Evolutionary conservation across 53 echinoderm and acorn worm species (phyloP).

Genomic region (Paracentrotus lividus): DNA sequence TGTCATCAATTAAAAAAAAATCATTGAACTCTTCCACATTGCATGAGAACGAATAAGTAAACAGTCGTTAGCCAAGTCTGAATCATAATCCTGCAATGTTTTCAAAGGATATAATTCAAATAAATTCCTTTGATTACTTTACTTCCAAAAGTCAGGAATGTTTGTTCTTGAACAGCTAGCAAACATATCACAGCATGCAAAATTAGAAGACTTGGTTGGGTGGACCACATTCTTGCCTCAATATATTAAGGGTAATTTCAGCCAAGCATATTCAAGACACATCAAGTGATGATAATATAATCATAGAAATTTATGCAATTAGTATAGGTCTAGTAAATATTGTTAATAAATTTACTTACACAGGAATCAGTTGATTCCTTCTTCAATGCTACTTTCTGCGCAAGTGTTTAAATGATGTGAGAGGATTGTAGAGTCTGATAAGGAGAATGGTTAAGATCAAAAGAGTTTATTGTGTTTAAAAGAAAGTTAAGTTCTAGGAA

Average conservation of each 20-base stretch:
- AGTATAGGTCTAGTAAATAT: not conserved
- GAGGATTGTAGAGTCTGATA: not conserved
- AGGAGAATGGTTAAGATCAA: conserved; percentile 13
- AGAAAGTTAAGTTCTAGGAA: too few relatives aligned
- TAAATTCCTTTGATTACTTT: not conserved
- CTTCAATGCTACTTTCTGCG: not conserved
- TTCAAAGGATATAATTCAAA: not conserved
- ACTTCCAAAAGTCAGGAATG: not conserved
- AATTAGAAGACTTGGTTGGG: not conserved
- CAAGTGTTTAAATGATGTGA: not conserved
- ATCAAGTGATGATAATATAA: not conserved
- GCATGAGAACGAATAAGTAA: not conserved
- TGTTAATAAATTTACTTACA: not conserved
- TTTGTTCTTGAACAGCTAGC: not conserved
- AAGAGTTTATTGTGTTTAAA: not conserved
- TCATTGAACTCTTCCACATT: not conserved
- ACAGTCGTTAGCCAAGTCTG: not conserved
- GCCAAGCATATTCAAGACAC: not conserved
- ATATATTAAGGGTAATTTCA: not conserved
- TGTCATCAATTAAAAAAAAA: not conserved
- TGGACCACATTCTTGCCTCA: too few relatives aligned
- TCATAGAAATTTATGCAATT: too few relatives aligned
- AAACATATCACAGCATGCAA: not conserved
- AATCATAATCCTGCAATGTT: not conserved
- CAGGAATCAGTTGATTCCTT: not conserved